A percentile compares a stretch with the other conserved stretches of the same genome.
Evolutionary conservation across 2,113 vertebrate genomes (phyloP).

Genomic region (Cathartes aura): DNA sequence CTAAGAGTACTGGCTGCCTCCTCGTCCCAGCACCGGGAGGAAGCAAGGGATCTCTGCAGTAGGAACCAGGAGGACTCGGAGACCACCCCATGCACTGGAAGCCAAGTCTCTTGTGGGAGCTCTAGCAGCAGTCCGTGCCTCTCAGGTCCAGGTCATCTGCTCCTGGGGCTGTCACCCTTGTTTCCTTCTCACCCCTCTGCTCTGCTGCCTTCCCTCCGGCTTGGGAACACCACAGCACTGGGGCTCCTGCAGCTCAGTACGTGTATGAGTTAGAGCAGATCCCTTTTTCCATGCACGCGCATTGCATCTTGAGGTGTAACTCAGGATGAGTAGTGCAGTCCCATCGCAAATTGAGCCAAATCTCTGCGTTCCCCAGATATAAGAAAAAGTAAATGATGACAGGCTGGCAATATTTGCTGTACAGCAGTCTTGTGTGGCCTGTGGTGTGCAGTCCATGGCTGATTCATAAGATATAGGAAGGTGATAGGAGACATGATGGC

Average conservation of each 20-base stretch:
- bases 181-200: neutral
- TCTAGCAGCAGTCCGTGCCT: neutral
- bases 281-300: fast-evolving
- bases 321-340: neutral
- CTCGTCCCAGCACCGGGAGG: neutral
- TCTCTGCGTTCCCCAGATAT: neutral
- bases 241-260: neutral
- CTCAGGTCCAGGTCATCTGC: neutral
- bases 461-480: neutral
- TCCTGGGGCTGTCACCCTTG: neutral
- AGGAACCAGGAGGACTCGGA: neutral
- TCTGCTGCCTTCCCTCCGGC: neutral
- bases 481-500: neutral
- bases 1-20: neutral
- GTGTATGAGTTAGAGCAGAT: neutral
- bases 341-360: neutral
- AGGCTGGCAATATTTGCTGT: neutral
- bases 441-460: neutral
- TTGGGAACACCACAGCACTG: neutral
- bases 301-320: neutral
- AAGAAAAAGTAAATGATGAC: neutral
- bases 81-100: neutral
- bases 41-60: neutral
- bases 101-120: neutral
- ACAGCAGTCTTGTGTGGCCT: neutral